phyloP scores from a whole-genome alignment of 2,888 invertebrate species.

The Oxytorus armatus region DNA sequence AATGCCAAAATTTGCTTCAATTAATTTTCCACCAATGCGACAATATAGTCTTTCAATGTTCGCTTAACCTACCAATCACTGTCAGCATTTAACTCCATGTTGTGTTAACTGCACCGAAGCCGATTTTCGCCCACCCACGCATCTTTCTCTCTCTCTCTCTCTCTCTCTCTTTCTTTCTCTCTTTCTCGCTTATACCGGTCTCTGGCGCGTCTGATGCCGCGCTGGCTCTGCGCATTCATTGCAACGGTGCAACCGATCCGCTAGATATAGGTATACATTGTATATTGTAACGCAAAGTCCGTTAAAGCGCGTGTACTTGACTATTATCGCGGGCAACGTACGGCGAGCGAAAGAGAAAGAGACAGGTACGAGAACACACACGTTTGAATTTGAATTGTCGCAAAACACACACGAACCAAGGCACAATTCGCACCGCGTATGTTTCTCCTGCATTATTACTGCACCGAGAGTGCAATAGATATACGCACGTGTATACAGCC shows the following conservation, averaged over 20 bases:
- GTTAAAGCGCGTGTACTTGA: constrained; percentile 50
- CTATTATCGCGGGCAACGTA: constrained; percentile 52
- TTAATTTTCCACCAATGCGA: background rate
- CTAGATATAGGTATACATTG: constrained; percentile 24
- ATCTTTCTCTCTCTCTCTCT: constrained; percentile 33
- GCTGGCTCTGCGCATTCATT: constrained; percentile 49
- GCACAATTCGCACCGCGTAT: constrained; percentile 57
- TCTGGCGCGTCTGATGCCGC: constrained; percentile 43
- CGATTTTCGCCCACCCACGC: constrained; percentile 66
- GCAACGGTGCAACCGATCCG: constrained; percentile 45
- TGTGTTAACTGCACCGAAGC: constrained; percentile 50
- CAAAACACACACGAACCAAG: constrained; percentile 38
- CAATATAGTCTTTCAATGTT: background rate
- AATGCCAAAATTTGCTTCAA: background rate
- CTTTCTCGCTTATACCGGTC: constrained; percentile 42
- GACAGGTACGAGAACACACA: constrained; percentile 20
- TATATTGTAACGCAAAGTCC: constrained; percentile 30
- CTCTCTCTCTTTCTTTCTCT: background rate
- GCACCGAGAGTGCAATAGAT: constrained; percentile 28
- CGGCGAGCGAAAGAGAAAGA: background rate
- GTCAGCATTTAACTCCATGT: constrained; percentile 17
- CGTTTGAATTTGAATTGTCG: constrained; percentile 34
- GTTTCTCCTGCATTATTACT: constrained; percentile 55
- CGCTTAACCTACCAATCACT: constrained; percentile 36
- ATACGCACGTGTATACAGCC: background rate